A percentile compares a stretch with the other conserved stretches of the same genome.
Evolutionary conservation across 2,888 invertebrate species (phyloP).

Genomic region (Drosophila antonietae): DNA sequence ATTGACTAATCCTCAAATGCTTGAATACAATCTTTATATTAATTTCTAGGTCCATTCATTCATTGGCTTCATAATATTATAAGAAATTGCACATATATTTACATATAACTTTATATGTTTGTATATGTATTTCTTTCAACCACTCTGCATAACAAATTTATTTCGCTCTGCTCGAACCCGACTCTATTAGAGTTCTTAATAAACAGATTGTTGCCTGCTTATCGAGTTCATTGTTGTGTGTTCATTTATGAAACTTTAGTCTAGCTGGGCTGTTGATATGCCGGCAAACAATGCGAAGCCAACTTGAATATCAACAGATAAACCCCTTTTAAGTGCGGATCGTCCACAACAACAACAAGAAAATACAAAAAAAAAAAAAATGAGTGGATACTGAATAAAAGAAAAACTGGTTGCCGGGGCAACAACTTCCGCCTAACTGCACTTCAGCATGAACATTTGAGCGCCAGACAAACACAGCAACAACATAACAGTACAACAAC

Average conservation of each 20-base stretch:
- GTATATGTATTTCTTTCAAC: background rate
- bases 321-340: conserved; percentile 22
- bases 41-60: no score
- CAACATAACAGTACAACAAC: conserved; percentile 57
- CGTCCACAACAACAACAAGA: background rate
- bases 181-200: background rate
- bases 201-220: conserved; percentile 38
- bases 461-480: conserved; percentile 35
- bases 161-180: background rate
- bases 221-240: conserved; percentile 39
- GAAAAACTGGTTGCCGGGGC: conserved; percentile 38
- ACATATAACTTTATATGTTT: background rate
- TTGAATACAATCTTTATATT: no score
- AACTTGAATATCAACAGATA: conserved; percentile 42
- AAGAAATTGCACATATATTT: background rate
- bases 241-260: conserved; percentile 46
- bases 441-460: conserved; percentile 64
- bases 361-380: conserved; percentile 10
- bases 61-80: no score
- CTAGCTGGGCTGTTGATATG: conserved; percentile 17
- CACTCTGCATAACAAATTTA: background rate
- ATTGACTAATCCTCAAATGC: no score
- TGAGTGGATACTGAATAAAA: background rate
- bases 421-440: conserved; percentile 74
- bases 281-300: conserved; percentile 16